Evolutionary conservation across 2,888 invertebrate species (phyloP).

Genomic region (Thecocarcelia acutangulata): DNA sequence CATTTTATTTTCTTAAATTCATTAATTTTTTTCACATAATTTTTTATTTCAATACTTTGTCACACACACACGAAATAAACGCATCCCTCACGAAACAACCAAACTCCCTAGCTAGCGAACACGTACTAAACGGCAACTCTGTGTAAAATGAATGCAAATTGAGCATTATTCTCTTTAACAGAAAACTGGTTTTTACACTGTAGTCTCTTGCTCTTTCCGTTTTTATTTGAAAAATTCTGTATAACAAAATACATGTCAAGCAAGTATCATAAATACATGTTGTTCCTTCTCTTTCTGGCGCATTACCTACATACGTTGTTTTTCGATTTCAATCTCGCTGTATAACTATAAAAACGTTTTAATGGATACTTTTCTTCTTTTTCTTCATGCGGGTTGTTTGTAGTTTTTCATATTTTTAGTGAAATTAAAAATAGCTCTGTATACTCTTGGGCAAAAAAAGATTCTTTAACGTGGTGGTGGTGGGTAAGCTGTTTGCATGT

Average conservation of each 20-base stretch:
- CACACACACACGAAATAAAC: constrained; percentile 19
- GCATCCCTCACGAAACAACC: constrained; percentile 58
- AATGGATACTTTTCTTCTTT: constrained; percentile 35
- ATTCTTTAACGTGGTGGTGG: constrained; percentile 39
- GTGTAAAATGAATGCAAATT: constrained; percentile 34
- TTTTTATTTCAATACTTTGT: not conserved
- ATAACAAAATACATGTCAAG: constrained; percentile 48
- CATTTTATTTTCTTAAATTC: constrained; percentile 30
- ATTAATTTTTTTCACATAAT: constrained; percentile 13
- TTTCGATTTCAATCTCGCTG: constrained; percentile 35
- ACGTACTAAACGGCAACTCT: constrained; percentile 71
- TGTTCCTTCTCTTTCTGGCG: constrained; percentile 41
- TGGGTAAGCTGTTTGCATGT: constrained; percentile 11
- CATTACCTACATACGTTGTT: not conserved
- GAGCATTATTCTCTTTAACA: constrained; percentile 31
- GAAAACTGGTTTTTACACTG: constrained; percentile 66
- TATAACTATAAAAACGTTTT: constrained; percentile 2
- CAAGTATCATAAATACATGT: not conserved
- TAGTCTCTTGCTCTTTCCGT: constrained; percentile 38
- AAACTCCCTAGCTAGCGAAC: constrained; percentile 69
- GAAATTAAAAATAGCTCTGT: constrained; percentile 50
- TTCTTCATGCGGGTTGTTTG: constrained; percentile 52
- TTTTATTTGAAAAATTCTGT: constrained; percentile 55
- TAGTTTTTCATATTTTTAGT: constrained; percentile 45
- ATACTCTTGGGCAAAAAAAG: constrained; percentile 8